Percentiles rank a stretch among this genome's conserved stretches.
Conservation (phyloP, 2,797 vertebrate species). For the Eidolon dupreanum region DNA sequence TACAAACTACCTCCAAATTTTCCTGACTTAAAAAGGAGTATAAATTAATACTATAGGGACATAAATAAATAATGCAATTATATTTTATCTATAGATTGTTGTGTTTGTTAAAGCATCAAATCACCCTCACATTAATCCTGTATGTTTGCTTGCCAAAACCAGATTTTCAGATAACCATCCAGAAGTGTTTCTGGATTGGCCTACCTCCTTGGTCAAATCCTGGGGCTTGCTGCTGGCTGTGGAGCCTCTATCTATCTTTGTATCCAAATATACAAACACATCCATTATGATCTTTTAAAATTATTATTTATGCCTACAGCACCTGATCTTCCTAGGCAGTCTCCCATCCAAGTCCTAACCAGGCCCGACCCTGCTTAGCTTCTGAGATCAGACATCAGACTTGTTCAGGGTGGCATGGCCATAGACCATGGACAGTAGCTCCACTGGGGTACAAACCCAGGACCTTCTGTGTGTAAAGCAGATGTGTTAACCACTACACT, state of each 20-base stretch:
- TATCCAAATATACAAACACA: not conserved
- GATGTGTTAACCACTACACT: too few species aligned
- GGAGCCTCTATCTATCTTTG: not conserved
- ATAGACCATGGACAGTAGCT: too few species aligned
- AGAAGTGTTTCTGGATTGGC: not conserved
- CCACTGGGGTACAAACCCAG: too few species aligned
- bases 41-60: not conserved
- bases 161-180: slow-evolving; percentile 18
- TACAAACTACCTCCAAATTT: not conserved
- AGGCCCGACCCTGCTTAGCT: too few species aligned
- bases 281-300: not conserved
- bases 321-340: too few species aligned
- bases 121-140: not conserved
- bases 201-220: not conserved
- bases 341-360: too few species aligned
- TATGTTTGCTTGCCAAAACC: not conserved
- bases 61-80: not conserved
- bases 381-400: too few species aligned
- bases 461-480: too few species aligned
- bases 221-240: not conserved
- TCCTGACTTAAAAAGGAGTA: slow-evolving; percentile 16
- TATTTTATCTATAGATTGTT: not conserved
- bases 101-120: not conserved
- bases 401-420: too few species aligned
- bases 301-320: too few species aligned